These are phyloP conservation scores for Podarcis cretensis DNA, from an alignment of 2,113 vertebrate genomes.

Conservation along the genomic window DNA sequence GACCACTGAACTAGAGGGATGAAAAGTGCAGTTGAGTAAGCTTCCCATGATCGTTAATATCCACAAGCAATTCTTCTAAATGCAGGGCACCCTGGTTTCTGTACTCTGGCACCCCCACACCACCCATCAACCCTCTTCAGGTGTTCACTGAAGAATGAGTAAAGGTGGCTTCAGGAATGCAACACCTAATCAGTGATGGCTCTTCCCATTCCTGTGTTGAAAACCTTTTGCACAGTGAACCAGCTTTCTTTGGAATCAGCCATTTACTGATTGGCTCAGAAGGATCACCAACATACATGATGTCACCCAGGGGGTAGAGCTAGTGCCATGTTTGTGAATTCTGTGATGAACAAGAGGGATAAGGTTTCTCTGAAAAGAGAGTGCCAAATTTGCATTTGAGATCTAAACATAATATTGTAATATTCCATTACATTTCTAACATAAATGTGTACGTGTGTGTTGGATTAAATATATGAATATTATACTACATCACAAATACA, in stretches of 20 bases:
- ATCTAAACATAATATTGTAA: neutral
- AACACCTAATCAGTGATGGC: too few relatives aligned
- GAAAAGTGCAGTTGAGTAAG: neutral
- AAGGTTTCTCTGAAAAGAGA: neutral
- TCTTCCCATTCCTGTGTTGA: too few relatives aligned
- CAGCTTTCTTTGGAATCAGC: too few relatives aligned
- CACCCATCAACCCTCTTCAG: too few relatives aligned
- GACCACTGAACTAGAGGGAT: too few relatives aligned
- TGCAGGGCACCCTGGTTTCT: neutral
- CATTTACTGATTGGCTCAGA: too few relatives aligned
- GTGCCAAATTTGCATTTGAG: neutral
- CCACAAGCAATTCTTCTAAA: neutral
- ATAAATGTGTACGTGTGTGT: neutral
- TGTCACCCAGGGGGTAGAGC: too few relatives aligned
- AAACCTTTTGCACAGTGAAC: too few relatives aligned
- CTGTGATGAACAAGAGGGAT: too few relatives aligned
- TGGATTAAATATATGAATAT: constrained; percentile 33
- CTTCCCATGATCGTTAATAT: neutral
- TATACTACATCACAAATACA: neutral
- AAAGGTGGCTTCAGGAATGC: too few relatives aligned
- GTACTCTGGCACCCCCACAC: neutral
- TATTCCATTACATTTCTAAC: neutral
- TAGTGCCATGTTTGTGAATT: too few relatives aligned
- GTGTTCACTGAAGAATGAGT: neutral
- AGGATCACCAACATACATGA: too few relatives aligned